Evolutionary conservation across 2,888 invertebrate species (phyloP).

Genomic region (Plebejus argus): DNA sequence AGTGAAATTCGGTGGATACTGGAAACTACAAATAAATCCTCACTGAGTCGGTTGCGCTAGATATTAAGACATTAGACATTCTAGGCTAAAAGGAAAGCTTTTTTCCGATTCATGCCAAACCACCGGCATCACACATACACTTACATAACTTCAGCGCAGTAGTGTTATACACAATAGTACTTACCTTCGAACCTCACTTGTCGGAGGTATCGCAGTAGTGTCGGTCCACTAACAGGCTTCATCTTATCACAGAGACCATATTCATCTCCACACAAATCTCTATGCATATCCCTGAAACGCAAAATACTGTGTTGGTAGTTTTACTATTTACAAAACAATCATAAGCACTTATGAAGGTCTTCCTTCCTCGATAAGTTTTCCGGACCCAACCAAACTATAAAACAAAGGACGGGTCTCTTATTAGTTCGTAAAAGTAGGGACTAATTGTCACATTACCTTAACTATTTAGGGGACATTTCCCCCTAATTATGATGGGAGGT

Average conservation of each 20-base stretch:
- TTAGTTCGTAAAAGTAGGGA: background rate
- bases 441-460: background rate
- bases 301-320: background rate
- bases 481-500: background rate
- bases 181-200: slow-evolving; percentile 94
- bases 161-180: slow-evolving; percentile 40
- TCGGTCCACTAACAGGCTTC: slow-evolving; percentile 93
- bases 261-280: slow-evolving; percentile 86
- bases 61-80: no score
- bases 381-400: background rate
- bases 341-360: no score
- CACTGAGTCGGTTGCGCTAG: no score
- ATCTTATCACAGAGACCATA: slow-evolving; percentile 92
- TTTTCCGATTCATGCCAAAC: no score
- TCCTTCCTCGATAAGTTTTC: background rate
- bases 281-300: slow-evolving; percentile 89
- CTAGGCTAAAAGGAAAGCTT: no score
- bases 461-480: background rate
- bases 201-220: slow-evolving; percentile 90
- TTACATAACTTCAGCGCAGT: no score
- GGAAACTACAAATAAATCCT: no score
- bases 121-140: no score
- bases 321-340: no score
- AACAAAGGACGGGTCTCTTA: background rate
- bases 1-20: no score